phyloP scores from a whole-genome alignment of 2,888 invertebrate species.

The Lepidonotus clava region DNA sequence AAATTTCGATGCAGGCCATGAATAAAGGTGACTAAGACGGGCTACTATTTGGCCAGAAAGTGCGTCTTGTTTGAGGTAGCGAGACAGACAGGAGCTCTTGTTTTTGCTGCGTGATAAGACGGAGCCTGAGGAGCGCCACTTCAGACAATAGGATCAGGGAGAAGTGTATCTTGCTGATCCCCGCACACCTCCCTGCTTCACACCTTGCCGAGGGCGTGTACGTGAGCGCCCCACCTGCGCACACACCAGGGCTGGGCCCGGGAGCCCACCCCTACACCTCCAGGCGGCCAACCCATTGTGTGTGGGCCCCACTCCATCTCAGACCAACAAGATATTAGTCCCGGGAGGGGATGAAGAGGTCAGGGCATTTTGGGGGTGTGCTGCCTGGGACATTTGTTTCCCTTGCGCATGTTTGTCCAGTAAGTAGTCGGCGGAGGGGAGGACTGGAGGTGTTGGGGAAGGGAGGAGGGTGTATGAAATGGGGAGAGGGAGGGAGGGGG shows the following conservation, averaged over 20 bases:
- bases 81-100: background rate
- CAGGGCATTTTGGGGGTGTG: background rate
- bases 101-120: background rate
- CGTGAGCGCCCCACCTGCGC: slow-evolving; percentile 6
- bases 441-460: background rate
- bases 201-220: background rate
- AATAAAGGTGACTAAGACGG: background rate
- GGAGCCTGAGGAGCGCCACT: background rate
- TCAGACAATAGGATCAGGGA: slow-evolving; percentile 25
- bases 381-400: slow-evolving; percentile 30
- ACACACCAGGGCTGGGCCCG: too few relatives aligned
- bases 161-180: slow-evolving; percentile 25
- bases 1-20: background rate
- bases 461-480: background rate
- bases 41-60: background rate
- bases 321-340: slow-evolving; percentile 27
- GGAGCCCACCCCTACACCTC: slow-evolving; percentile 1
- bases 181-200: background rate
- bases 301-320: background rate
- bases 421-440: background rate
- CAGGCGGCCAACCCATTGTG: background rate
- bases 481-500: too few relatives aligned
- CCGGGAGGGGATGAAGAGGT: too few relatives aligned
- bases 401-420: slow-evolving; percentile 1
- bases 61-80: background rate